These are phyloP conservation scores for Carassius carassius DNA, from an alignment of 2,113 vertebrate species.

Conservation along the genomic window DNA sequence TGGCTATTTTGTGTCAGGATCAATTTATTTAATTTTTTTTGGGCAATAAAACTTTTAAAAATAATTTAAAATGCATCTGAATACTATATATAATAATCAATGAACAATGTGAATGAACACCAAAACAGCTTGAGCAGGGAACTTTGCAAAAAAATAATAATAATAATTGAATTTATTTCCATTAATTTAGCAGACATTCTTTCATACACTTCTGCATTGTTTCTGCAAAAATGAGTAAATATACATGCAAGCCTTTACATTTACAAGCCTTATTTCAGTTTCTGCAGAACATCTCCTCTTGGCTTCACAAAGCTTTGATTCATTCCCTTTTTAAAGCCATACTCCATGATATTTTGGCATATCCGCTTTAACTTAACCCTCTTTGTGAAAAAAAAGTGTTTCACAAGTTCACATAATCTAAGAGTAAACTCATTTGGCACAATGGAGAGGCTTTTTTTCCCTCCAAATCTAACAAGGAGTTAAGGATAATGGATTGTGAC, in stretches of 20 bases:
- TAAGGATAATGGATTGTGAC: slow-evolving; percentile 8
- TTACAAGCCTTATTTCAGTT: neutral
- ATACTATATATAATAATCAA: too few relatives aligned
- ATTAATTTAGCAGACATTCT: neutral
- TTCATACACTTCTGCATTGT: neutral
- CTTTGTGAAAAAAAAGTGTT: slow-evolving; percentile 13
- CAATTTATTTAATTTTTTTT: too few relatives aligned
- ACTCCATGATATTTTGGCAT: slow-evolving; percentile 19
- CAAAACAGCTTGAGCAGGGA: too few relatives aligned
- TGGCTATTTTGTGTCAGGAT: too few relatives aligned
- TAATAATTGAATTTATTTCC: neutral
- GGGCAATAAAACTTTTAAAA: too few relatives aligned
- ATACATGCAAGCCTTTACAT: neutral
- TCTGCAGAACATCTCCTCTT: neutral
- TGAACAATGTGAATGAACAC: too few relatives aligned
- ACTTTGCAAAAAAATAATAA: too few relatives aligned
- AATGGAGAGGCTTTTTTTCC: neutral
- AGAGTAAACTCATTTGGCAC: slow-evolving; percentile 11
- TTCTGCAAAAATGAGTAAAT: neutral
- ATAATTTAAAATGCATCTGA: too few relatives aligned
- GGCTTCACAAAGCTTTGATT: slow-evolving; percentile 24
- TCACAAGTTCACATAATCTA: slow-evolving; percentile 12
- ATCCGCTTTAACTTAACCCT: slow-evolving; percentile 1
- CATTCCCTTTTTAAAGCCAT: neutral
- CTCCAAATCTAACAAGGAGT: slow-evolving; percentile 9